Percentiles rank a stretch among this genome's conserved stretches.
phyloP scores from a whole-genome alignment of 2,888 invertebrate species.

The Synanthedon tipuliformis region DNA sequence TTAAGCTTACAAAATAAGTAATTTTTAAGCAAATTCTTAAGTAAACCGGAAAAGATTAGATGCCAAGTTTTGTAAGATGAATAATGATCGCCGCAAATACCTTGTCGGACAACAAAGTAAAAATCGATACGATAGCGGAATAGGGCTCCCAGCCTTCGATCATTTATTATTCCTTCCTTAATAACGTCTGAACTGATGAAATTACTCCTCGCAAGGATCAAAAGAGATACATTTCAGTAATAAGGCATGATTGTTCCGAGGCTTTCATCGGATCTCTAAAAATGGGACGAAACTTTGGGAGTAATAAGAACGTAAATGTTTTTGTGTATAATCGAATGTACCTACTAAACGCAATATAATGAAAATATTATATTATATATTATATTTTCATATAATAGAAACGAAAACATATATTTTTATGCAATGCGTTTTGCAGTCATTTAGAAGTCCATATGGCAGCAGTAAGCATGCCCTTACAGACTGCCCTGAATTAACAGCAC shows the following conservation, averaged over 20 bases:
- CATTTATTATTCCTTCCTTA: constrained; percentile 14
- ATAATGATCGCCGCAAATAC: background rate
- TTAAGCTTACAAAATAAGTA: too few species aligned
- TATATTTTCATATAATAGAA: too few species aligned
- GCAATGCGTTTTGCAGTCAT: too few species aligned
- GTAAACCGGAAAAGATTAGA: too few species aligned
- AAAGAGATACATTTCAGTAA: constrained; percentile 16
- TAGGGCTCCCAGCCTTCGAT: constrained; percentile 11
- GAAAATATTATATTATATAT: too few species aligned
- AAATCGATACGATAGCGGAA: background rate
- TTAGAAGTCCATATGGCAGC: too few species aligned
- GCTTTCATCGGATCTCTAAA: constrained; percentile 10
- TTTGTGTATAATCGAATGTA: background rate
- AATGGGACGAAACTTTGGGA: background rate
- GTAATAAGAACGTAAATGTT: background rate
- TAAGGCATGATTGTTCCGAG: constrained; percentile 21
- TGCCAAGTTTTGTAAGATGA: background rate
- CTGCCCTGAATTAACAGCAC: too few species aligned
- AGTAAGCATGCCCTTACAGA: too few species aligned
- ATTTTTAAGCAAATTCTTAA: too few species aligned
- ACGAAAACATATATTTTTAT: too few species aligned
- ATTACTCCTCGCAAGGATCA: constrained; percentile 14
- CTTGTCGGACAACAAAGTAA: background rate
- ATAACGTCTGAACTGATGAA: constrained; percentile 12
- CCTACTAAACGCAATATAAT: too few species aligned